Evolutionary conservation across 2,888 invertebrate species (phyloP).

Genomic region (Tipula lateralis): DNA sequence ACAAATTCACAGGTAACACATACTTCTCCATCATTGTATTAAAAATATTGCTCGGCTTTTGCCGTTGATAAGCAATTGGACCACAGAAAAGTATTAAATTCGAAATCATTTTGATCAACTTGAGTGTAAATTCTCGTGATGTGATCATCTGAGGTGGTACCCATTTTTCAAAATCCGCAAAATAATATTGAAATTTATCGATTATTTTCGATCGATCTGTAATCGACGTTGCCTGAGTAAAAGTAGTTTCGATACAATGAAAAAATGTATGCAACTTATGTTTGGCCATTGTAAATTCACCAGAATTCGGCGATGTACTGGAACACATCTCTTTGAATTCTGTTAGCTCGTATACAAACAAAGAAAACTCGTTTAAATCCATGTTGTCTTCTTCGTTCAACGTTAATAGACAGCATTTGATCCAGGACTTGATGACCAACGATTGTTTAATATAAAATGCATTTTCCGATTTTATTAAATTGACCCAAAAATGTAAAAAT

Average conservation of each 20-base stretch:
- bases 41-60: slow-evolving; percentile 49
- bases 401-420: slow-evolving; percentile 44
- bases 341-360: slow-evolving; percentile 39
- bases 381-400: slow-evolving; percentile 37
- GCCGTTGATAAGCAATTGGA: slow-evolving; percentile 43
- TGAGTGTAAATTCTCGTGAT: slow-evolving; percentile 41
- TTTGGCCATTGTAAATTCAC: slow-evolving; percentile 40
- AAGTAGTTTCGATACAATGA: slow-evolving; percentile 39
- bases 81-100: slow-evolving; percentile 48
- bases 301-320: too few relatives aligned
- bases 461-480: slow-evolving; percentile 38
- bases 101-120: slow-evolving; percentile 47
- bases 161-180: slow-evolving; percentile 46
- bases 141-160: slow-evolving; percentile 39
- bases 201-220: not conserved
- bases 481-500: not conserved
- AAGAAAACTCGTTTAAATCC: slow-evolving; percentile 41
- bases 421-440: slow-evolving; percentile 44
- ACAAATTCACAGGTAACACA: slow-evolving; percentile 51
- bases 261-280: slow-evolving; percentile 46
- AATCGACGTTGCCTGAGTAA: not conserved
- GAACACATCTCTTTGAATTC: slow-evolving; percentile 41
- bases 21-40: slow-evolving; percentile 51
- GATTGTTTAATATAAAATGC: slow-evolving; percentile 37
- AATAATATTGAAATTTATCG: slow-evolving; percentile 44